phyloP scores from a whole-genome alignment of 2,113 vertebrate species.

The Passer domesticus region DNA sequence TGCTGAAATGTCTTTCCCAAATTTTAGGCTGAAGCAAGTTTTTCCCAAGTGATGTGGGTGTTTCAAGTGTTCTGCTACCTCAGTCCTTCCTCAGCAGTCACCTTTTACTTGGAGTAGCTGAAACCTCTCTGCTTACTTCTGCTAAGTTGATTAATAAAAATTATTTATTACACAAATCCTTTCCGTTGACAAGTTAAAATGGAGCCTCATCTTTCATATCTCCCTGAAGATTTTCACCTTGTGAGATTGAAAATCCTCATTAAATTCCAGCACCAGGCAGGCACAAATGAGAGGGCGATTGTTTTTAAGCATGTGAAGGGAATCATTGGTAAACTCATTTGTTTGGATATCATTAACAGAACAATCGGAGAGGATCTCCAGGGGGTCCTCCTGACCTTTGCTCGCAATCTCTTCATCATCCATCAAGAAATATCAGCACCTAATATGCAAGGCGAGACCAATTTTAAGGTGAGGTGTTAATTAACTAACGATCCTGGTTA shows the following conservation, averaged over 20 bases:
- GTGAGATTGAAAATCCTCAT: slow-evolving; percentile 89
- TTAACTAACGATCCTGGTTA: slow-evolving; percentile 89
- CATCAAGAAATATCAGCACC: slow-evolving; percentile 98
- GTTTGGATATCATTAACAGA: slow-evolving; percentile 94
- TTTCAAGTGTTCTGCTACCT: neutral
- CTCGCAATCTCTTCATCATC: slow-evolving; percentile 96
- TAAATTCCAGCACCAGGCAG: slow-evolving; percentile 84
- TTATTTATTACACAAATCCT: slow-evolving; percentile 89
- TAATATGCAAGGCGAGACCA: slow-evolving; percentile 93
- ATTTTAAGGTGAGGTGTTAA: slow-evolving; percentile 95
- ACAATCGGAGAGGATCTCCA: slow-evolving; percentile 90
- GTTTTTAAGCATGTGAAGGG: slow-evolving; percentile 84
- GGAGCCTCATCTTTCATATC: slow-evolving; percentile 83
- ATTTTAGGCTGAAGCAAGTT: neutral
- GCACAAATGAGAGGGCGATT: slow-evolving; percentile 87
- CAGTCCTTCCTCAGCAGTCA: neutral
- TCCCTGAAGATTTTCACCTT: slow-evolving; percentile 86
- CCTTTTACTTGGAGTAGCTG: slow-evolving; percentile 44
- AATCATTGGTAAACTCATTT: slow-evolving; percentile 90
- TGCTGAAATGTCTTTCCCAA: neutral
- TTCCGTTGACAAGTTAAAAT: slow-evolving; percentile 84
- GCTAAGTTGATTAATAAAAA: slow-evolving; percentile 85
- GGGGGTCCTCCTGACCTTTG: slow-evolving; percentile 96
- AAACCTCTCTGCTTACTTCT: slow-evolving; percentile 59
- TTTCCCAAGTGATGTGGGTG: neutral